A percentile compares a stretch with the other conserved stretches of the same genome.
Conservation (phyloP, 2,797 vertebrate genomes). For the Naso thynnoides region DNA sequence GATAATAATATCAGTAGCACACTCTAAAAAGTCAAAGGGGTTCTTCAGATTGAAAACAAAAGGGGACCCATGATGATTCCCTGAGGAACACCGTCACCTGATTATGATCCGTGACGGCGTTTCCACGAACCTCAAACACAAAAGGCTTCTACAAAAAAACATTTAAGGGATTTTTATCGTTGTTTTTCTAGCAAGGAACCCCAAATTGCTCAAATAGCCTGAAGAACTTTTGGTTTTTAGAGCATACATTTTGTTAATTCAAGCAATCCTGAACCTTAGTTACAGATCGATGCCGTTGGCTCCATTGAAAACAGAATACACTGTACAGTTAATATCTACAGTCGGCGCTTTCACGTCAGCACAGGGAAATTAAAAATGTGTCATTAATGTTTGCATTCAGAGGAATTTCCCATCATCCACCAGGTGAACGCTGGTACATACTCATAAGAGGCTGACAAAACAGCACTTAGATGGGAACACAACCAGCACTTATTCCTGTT, state of each 20-base stretch:
- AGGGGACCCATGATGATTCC: slow-evolving; percentile 46
- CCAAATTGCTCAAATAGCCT: slow-evolving; percentile 9
- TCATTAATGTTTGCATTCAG: slow-evolving; percentile 52
- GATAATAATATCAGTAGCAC: slow-evolving; percentile 70
- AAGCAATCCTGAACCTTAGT: slow-evolving; percentile 54
- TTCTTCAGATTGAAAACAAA: slow-evolving; percentile 64
- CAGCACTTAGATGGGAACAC: slow-evolving; percentile 15
- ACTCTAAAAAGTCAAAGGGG: slow-evolving; percentile 60
- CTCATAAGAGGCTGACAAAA: slow-evolving; percentile 37
- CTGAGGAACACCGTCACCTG: slow-evolving; percentile 40
- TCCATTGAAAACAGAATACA: slow-evolving; percentile 65
- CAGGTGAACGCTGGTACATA: slow-evolving; percentile 49
- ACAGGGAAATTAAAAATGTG: slow-evolving; percentile 50
- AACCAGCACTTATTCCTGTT: slow-evolving; percentile 38
- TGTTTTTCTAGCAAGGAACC: slow-evolving; percentile 29
- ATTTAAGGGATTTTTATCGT: slow-evolving; percentile 7
- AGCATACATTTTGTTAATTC: slow-evolving; percentile 53
- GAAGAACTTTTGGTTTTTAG: slow-evolving; percentile 66
- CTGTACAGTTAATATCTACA: slow-evolving; percentile 79
- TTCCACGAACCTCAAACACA: slow-evolving; percentile 13
- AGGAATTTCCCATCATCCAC: slow-evolving; percentile 47
- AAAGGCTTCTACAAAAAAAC: slow-evolving; percentile 28
- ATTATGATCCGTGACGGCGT: not conserved
- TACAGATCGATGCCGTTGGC: slow-evolving; percentile 55
- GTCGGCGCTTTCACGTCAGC: slow-evolving; percentile 55